Evolutionary conservation across 2,797 vertebrate genomes (phyloP).

Genomic region (Carcharodon carcharias): DNA sequence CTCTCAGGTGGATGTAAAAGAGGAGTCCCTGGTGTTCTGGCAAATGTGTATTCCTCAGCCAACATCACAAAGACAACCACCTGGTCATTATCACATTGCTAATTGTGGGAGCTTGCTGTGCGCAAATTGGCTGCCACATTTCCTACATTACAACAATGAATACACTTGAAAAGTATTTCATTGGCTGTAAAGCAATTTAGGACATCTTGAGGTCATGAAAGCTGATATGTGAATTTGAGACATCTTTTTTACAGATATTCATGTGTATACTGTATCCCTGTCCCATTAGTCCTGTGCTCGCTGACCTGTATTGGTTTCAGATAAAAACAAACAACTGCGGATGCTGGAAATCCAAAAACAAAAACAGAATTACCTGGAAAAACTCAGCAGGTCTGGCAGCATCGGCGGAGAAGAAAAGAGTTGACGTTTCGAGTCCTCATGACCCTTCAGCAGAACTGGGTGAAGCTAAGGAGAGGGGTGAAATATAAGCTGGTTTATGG

Average conservation of each 20-base stretch:
- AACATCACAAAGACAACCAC: background rate
- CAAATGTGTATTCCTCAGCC: background rate
- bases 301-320: background rate
- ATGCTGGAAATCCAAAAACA: too few relatives aligned
- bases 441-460: too few relatives aligned
- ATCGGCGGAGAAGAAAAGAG: too few relatives aligned
- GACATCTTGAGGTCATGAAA: background rate
- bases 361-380: too few relatives aligned
- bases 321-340: too few relatives aligned
- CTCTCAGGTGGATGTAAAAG: background rate
- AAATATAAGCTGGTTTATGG: too few relatives aligned
- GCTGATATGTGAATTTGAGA: background rate
- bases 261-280: background rate
- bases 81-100: background rate
- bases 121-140: background rate
- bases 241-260: background rate
- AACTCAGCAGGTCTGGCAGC: too few relatives aligned
- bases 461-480: too few relatives aligned
- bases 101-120: background rate
- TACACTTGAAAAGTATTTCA: background rate
- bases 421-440: too few relatives aligned
- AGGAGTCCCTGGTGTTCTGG: background rate
- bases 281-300: background rate
- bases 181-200: background rate
- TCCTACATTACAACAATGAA: background rate